Evolutionary conservation across 2,888 invertebrate species (phyloP).

Genomic region (Tineola bisselliella): DNA sequence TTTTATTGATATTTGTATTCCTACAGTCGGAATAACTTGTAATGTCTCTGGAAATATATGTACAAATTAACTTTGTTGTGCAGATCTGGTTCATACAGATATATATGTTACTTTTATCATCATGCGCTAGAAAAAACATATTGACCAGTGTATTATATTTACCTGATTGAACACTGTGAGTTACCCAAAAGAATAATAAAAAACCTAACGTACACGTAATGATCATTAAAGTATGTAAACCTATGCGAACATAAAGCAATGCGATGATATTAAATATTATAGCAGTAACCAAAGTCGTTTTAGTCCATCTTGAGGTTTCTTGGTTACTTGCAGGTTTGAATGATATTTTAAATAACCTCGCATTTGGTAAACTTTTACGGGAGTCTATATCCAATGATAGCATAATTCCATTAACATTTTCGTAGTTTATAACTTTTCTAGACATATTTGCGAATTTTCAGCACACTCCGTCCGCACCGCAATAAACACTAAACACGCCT

Average conservation of each 20-base stretch:
- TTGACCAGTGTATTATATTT: too few species aligned
- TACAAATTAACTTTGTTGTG: too few species aligned
- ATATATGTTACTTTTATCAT: too few species aligned
- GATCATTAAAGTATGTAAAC: slow-evolving; percentile 36
- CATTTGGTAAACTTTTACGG: slow-evolving; percentile 34
- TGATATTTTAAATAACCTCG: slow-evolving; percentile 44
- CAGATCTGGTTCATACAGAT: too few species aligned
- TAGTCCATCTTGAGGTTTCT: slow-evolving; percentile 34
- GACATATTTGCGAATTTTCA: neutral
- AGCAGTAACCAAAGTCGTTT: slow-evolving; percentile 37
- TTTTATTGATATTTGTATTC: slow-evolving; percentile 51
- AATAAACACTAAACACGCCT: too few species aligned
- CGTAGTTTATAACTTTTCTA: slow-evolving; percentile 24
- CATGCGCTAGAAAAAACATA: too few species aligned
- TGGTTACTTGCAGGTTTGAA: slow-evolving; percentile 32
- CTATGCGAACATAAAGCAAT: slow-evolving; percentile 38
- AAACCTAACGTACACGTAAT: slow-evolving; percentile 42
- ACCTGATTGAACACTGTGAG: slow-evolving; percentile 59
- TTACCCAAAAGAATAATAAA: slow-evolving; percentile 50
- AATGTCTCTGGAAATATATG: slow-evolving; percentile 42
- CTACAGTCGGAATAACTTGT: slow-evolving; percentile 52
- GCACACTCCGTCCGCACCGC: too few species aligned
- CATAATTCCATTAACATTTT: slow-evolving; percentile 52
- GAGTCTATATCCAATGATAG: slow-evolving; percentile 35
- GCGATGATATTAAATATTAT: slow-evolving; percentile 44